Evolutionary conservation across 2,888 invertebrate genomes (phyloP), one percentile per base, ranked within the genome.

Genomic region (Harpalus rubripes): DNA sequence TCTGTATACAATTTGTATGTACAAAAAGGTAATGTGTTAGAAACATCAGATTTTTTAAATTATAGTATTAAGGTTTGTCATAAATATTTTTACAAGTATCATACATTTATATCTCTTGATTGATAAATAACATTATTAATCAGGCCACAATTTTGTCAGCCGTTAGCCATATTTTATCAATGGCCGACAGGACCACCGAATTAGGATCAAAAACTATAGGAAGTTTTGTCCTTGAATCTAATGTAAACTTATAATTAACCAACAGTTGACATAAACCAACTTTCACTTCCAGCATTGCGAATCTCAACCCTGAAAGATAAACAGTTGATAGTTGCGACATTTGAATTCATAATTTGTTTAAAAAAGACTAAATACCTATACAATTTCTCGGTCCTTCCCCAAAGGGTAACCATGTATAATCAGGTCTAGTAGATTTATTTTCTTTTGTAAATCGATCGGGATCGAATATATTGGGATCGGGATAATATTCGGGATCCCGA

Each of bases 321-420:
- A 7, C 6, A 44, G 22, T 22, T 22, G 3, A 22, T 22, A 3
- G 22, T 22, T 22, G 22, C 22, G 3, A 22, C 22, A 22, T 2
- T 22, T 22, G 3, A 22, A 22, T 22, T 3, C 22, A 22, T 22
- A 22, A 22, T 22, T 22, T 22, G 1, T 22, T 22, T 22, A 1
- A 22, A 22, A 22, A 2, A 22, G 22, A 63, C 26, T 1, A 63
- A 22, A 22, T 86, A 89, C 91, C 92, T 41, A 92, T 89, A 86
- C 92, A 92, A 84, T 88, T 89, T 44, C 91, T 89, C 0, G 91
- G 91, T 0, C 92, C 92, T 26, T 90, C 90, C 1, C 92, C 92
- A 26, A 92, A 92, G 4, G 91, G 91, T 1, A 92, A 22, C 12
- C 22, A 76, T 10, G 56, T 76, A 22, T 58, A 76, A 56, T 76